Evolutionary conservation across 2,797 vertebrate genomes (phyloP).

Genomic region (Enteromius fasciolatus): DNA sequence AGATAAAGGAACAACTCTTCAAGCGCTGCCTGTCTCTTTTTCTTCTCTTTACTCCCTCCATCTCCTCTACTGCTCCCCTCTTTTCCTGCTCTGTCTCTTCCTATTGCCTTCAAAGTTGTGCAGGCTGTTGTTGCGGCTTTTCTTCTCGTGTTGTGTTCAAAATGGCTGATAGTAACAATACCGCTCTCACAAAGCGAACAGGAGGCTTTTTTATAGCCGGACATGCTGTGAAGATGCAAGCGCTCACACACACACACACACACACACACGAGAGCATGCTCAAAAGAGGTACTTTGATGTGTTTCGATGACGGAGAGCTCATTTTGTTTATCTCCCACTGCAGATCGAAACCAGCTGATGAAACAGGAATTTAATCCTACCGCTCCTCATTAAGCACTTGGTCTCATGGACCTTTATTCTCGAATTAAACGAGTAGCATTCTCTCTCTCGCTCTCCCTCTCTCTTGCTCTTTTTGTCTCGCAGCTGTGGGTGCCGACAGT

Average conservation of each 20-base stretch:
- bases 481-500: slow-evolving; percentile 50
- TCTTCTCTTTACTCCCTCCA: slow-evolving; percentile 65
- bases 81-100: slow-evolving; percentile 60
- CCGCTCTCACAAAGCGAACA: slow-evolving; percentile 31
- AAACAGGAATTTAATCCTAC: slow-evolving; percentile 63
- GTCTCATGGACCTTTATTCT: slow-evolving; percentile 59
- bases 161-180: slow-evolving; percentile 60
- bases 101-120: slow-evolving; percentile 56
- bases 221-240: slow-evolving; percentile 44
- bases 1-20: slow-evolving; percentile 69
- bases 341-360: slow-evolving; percentile 59
- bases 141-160: slow-evolving; percentile 48
- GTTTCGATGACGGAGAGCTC: slow-evolving; percentile 48
- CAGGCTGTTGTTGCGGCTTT: slow-evolving; percentile 50
- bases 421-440: slow-evolving; percentile 56
- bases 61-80: slow-evolving; percentile 53
- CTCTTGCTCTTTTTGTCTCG: slow-evolving; percentile 39
- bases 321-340: slow-evolving; percentile 58
- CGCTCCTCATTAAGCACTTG: slow-evolving; percentile 57
- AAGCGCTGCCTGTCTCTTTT: slow-evolving; percentile 63
- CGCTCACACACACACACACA: not conserved
- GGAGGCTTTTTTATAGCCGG: slow-evolving; percentile 47
- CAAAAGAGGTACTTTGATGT: slow-evolving; percentile 47
- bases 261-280: not conserved
- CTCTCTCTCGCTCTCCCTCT: slow-evolving; percentile 32